A percentile compares a stretch with the other conserved stretches of the same genome.
Evolutionary conservation across 2,113 vertebrate species (phyloP).

Genomic region (Sebastes schlegelii): DNA sequence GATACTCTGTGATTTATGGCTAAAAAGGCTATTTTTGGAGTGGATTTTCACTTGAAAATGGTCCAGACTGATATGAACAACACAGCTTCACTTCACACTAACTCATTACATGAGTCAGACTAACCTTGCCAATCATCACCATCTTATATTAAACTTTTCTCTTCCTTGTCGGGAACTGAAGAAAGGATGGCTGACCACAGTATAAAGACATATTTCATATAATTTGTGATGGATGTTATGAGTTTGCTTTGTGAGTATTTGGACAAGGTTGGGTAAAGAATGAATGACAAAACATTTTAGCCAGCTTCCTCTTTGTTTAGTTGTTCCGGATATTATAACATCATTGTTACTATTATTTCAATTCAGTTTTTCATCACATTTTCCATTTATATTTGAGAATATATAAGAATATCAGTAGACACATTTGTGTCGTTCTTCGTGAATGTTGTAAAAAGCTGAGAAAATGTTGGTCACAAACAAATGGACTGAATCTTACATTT

Average conservation of each 20-base stretch:
- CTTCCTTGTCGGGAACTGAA: neutral
- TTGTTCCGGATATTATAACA: neutral
- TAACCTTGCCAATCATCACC: slow-evolving; percentile 1
- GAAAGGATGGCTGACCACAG: neutral
- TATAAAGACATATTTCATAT: slow-evolving; percentile 16
- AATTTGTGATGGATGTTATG: no score
- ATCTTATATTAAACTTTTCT: slow-evolving; percentile 2
- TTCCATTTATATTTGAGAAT: neutral
- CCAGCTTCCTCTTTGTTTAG: neutral
- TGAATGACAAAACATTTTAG: neutral
- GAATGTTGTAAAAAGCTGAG: neutral
- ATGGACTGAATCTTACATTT: neutral
- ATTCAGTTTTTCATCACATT: neutral
- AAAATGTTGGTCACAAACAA: no score
- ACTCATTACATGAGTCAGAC: neutral
- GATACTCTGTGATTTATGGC: neutral
- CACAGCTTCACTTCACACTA: neutral
- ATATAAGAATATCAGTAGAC: neutral
- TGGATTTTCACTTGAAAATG: neutral
- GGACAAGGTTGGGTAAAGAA: neutral
- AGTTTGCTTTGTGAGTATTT: neutral
- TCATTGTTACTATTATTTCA: neutral
- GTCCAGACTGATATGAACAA: neutral
- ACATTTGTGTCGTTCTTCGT: neutral
- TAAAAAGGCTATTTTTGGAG: neutral